Evolutionary conservation across 1,140 invertebrate species (phyloP), one percentile per base, ranked within the genome.

Genomic region (Philopotamus ludificatus): DNA sequence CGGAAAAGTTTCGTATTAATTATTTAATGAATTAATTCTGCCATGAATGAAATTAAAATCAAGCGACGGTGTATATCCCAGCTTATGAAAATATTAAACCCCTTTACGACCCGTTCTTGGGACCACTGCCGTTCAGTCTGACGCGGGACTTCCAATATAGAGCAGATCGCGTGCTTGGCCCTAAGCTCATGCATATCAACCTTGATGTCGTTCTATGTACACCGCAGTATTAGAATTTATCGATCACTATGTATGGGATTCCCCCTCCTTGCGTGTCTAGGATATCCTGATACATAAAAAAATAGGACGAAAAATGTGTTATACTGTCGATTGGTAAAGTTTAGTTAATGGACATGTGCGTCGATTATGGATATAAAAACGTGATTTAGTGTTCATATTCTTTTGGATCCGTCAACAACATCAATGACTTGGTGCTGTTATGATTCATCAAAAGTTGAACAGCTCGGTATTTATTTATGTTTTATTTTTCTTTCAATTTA

Each of bases 41-140:
- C 12, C 4, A 4, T 34, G 12, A 34, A 34, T 34, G 12, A 7
- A 12, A 7, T 34, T 4, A 34, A 34, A 34, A 34, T 34, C 28
- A 34, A 7, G 28, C 28, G 28, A 34, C 4, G 28, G 28, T 34
- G 28, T 34, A 34, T 34, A 7, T 34, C 28, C 57, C 34, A 12
- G 23, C 57, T 60, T 60, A 60, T 60, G 42, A n/a, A 60, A 60
- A 60, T 60, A 60, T 60, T 60, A 60, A 54, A 60, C 18, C 28
- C 22, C 44, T 23, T 39, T 25, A 28, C 22, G 57, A 25, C 57
- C 57, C 4, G 12, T 28, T 42, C 15, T 39, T 4, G 22, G 41
- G 53, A 25, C 25, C 41, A n/a, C 41, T 41, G 57, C 47, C 57
- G 57, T 42, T 60, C 57, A 60, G 57, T 60, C 22, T 44, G 25